Percentiles rank a stretch among this genome's conserved stretches.
These are phyloP conservation scores for Protodeltote pygarga DNA, from an alignment of 2,888 invertebrate genomes.

Conservation along the genomic window DNA sequence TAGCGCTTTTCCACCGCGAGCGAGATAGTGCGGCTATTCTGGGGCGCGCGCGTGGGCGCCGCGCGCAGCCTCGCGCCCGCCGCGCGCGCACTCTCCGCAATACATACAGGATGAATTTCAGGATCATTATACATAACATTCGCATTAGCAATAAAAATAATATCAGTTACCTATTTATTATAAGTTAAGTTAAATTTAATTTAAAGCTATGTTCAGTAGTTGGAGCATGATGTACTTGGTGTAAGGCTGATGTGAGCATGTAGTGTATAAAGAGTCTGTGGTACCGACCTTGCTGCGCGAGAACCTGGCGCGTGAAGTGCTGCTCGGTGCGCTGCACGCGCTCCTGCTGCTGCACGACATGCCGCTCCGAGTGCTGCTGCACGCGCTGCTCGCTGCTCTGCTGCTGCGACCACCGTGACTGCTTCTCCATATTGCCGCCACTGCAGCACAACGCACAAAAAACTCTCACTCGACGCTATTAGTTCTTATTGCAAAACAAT, in stretches of 20 bases:
- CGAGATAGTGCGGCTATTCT: constrained; percentile 81
- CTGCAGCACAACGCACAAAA: constrained; percentile 80
- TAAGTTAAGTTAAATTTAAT: constrained; percentile 32
- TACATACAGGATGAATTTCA: constrained; percentile 53
- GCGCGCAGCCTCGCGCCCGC: constrained; percentile 49
- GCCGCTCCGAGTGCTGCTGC: constrained; percentile 77
- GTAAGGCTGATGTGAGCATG: constrained; percentile 1
- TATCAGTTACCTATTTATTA: too few species aligned
- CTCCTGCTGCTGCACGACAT: constrained; percentile 85
- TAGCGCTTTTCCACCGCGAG: constrained; percentile 79
- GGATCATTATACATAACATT: constrained; percentile 53
- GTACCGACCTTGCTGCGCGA: constrained; percentile 85
- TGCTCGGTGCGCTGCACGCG: constrained; percentile 89
- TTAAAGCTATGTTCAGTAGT: constrained; percentile 29
- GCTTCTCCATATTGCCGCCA: constrained; percentile 91
- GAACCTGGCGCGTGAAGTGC: constrained; percentile 92
- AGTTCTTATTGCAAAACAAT: constrained; percentile 72
- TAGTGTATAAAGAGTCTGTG: neutral
- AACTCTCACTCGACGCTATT: constrained; percentile 83
- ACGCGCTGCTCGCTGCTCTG: constrained; percentile 81
- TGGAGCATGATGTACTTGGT: constrained; percentile 12
- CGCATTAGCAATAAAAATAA: constrained; percentile 56
- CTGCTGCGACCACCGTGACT: constrained; percentile 86
- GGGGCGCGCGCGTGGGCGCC: constrained; percentile 73
- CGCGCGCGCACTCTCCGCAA: constrained; percentile 47